Conservation (phyloP, 2,888 invertebrate genomes). For the Caenorhabditis afra region DNA sequence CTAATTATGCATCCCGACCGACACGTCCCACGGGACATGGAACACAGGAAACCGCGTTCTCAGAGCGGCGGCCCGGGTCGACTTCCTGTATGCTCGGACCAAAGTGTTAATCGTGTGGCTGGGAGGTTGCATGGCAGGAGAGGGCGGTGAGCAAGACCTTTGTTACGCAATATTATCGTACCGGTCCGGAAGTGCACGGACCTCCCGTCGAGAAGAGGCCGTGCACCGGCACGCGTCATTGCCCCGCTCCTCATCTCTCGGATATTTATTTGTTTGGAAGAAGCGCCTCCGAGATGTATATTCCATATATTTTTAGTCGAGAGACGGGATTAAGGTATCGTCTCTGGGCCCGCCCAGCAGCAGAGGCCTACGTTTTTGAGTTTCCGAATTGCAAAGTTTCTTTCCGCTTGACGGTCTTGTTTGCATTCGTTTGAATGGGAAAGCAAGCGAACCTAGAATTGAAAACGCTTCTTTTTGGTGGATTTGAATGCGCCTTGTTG, state of each 20-base stretch:
- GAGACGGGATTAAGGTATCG: constrained; percentile 48
- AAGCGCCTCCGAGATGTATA: constrained; percentile 30
- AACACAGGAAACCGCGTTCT: constrained; percentile 28
- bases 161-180: constrained; percentile 54
- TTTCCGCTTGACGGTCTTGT: constrained; percentile 60
- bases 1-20: constrained; percentile 49
- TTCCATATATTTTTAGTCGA: constrained; percentile 31
- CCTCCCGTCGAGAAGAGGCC: constrained; percentile 28
- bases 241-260: neutral
- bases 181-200: constrained; percentile 55
- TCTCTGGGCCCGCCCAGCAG: neutral
- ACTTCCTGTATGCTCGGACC: constrained; percentile 41
- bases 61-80: constrained; percentile 26
- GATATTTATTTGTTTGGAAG: constrained; percentile 40
- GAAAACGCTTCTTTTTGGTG: constrained; percentile 11
- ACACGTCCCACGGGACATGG: constrained; percentile 30
- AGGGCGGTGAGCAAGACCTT: constrained; percentile 31
- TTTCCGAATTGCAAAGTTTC: constrained; percentile 55
- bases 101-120: constrained; percentile 53
- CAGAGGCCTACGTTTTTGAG: constrained; percentile 47
- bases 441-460: constrained; percentile 49
- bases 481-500: constrained; percentile 22
- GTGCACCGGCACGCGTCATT: constrained; percentile 21
- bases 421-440: constrained; percentile 35
- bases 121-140: neutral